Base-by-base conservation (phyloP, 2,797 vertebrate species). In the Neosilurus mollespiculum region DNA sequence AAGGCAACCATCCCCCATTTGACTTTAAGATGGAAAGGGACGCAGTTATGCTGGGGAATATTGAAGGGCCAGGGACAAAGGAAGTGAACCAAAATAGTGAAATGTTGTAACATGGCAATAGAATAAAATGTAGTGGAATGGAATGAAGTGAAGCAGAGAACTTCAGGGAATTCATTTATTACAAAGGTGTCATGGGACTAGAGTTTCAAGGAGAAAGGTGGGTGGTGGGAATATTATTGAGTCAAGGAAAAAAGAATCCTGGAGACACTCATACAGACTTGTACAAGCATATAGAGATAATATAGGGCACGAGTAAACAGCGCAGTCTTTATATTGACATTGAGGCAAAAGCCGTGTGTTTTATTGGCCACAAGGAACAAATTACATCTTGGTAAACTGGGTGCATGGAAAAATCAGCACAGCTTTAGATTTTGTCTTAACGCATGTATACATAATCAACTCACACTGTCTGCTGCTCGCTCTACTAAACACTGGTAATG, bases 401-500 rank as follows among this genome's bases (percentile, higher is more conserved):
- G 18, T 20, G 7, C 53, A 34, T 75, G 34, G 62, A 69, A n/a
- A 76, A 77, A 2, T 30, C 15, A 84, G 62, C 72, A 64, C 14
- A 43, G 51, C 16, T 72, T 58, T 54, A 59, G 20, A 14, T 51
- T 54, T 43, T 43, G 59, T 58, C 76, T 34, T n/a, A 64, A 71
- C 64, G 51, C 10, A 16, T 49, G 53, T 69, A 16, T 66, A 71
- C 14, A 43, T n/a, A 14, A 66, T 61, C 30, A 22, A 72, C 2
- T 64, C 66, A 4, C 9, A 2, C 58, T 43, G 8, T 54, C 58
- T 65, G 70, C 67, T 22, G 69, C 49, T 66, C 83, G 49, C n/a
- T 71, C 18, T 81, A 58, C 85, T 66, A 72, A 82, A 79, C 76
- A 67, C 53, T 84, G 43, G 51, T 64, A 80, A 67, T 51, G 75